These are phyloP conservation scores for Limnephilus marmoratus DNA, from an alignment of 2,888 invertebrate genomes.

Conservation along the genomic window DNA sequence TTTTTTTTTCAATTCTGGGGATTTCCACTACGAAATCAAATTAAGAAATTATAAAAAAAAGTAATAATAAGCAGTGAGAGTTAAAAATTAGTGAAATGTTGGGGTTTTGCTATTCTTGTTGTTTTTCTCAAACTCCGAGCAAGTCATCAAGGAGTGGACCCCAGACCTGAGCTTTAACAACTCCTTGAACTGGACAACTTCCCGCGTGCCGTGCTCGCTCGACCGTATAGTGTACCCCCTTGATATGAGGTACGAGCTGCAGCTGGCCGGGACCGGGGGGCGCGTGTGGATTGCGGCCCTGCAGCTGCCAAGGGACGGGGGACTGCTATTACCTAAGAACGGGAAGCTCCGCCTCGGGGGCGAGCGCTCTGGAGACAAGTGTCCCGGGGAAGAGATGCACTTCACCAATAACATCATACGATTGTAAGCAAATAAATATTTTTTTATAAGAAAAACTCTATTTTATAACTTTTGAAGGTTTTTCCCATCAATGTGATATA, in stretches of 20 bases:
- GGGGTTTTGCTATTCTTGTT: not conserved
- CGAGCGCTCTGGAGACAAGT: not conserved
- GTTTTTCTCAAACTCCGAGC: not conserved
- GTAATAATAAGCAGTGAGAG: not conserved
- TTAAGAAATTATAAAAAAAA: no score
- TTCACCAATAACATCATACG: conserved; percentile 68
- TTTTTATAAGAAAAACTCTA: no score
- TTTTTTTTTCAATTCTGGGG: no score
- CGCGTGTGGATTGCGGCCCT: not conserved
- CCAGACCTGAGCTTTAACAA: conserved; percentile 21
- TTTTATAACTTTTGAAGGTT: no score
- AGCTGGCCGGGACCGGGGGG: not conserved
- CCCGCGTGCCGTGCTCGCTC: conserved; percentile 38
- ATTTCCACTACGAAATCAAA: no score
- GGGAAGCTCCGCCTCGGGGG: conserved; percentile 68
- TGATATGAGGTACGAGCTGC: not conserved
- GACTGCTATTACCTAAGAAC: conserved; percentile 38
- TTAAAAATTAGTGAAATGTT: not conserved
- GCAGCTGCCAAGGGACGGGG: conserved; percentile 36
- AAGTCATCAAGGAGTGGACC: conserved; percentile 23
- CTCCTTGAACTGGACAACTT: conserved; percentile 34
- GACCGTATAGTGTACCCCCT: conserved; percentile 42
- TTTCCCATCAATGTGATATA: no score
- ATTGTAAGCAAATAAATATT: conserved; percentile 9
- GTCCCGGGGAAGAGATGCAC: conserved; percentile 31